Evolutionary conservation across 2,888 invertebrate species (phyloP).

Genomic region (Marronus borbonicus): DNA sequence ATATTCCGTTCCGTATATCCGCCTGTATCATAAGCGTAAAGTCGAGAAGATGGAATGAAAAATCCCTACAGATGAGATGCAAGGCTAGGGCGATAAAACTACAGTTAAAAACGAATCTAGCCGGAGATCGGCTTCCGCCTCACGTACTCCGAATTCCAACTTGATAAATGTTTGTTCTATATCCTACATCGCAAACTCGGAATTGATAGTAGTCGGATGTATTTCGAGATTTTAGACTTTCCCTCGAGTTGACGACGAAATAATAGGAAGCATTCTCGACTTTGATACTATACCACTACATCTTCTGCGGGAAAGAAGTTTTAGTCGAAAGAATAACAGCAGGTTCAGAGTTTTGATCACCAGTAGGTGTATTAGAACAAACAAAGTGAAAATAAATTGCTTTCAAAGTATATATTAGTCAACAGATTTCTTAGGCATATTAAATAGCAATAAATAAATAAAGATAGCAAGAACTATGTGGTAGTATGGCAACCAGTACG

Average conservation of each 20-base stretch:
- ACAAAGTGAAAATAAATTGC: too few relatives aligned
- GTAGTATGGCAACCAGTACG: too few relatives aligned
- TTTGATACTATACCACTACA: background rate
- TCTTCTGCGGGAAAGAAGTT: conserved; percentile 8
- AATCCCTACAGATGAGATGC: conserved; percentile 45
- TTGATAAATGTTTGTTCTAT: conserved; percentile 49
- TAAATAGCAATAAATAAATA: too few relatives aligned
- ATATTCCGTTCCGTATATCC: conserved; percentile 7
- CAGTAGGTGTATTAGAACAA: background rate
- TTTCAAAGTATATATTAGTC: too few relatives aligned
- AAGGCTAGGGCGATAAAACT: conserved; percentile 46
- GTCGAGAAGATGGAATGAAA: conserved; percentile 44
- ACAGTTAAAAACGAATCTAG: conserved; percentile 51
- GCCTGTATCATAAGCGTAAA: conserved; percentile 42
- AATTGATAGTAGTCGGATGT: conserved; percentile 47
- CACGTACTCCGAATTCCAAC: conserved; percentile 48
- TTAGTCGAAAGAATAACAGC: conserved; percentile 9
- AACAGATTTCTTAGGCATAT: too few relatives aligned
- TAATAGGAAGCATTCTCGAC: conserved; percentile 42
- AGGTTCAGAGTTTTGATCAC: conserved; percentile 5
- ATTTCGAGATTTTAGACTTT: conserved; percentile 37
- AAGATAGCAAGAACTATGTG: too few relatives aligned
- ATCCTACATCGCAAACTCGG: conserved; percentile 47
- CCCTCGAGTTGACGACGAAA: conserved; percentile 46
- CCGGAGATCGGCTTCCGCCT: conserved; percentile 46